Conservation (phyloP, 2,113 vertebrate genomes). For the Tragelaphus buxtoni region DNA sequence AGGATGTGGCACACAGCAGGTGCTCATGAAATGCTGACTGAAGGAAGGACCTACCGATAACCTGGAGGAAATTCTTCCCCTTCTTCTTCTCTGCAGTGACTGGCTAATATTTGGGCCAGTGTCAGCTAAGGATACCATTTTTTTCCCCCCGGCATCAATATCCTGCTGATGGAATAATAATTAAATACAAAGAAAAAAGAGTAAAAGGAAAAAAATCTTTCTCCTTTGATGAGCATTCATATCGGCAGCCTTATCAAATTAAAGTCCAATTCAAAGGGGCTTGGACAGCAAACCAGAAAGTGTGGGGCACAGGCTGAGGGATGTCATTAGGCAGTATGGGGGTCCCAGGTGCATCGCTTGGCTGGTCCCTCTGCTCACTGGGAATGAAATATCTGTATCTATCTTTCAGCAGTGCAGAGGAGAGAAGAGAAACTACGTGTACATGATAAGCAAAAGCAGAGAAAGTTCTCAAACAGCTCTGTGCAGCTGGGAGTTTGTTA, state of each 20-base stretch:
- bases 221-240: background rate
- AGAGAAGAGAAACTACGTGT: background rate
- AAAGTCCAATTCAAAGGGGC: background rate
- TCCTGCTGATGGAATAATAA: background rate
- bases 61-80: background rate
- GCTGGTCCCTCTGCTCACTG: background rate
- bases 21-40: background rate
- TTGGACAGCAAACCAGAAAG: background rate
- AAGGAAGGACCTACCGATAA: background rate
- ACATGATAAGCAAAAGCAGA: background rate
- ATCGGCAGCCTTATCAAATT: background rate
- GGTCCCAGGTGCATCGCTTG: rapidly evolving
- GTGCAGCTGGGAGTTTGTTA: background rate
- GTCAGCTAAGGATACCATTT: background rate
- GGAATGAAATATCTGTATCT: background rate
- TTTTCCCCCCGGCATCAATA: background rate
- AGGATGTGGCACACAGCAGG: background rate
- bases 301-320: rapidly evolving
- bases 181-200: background rate
- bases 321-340: rapidly evolving
- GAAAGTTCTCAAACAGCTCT: background rate
- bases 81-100: background rate
- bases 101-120: background rate
- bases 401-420: background rate
- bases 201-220: background rate